A percentile compares a stretch with the other conserved stretches of the same genome.
Conservation (phyloP, 2,113 vertebrate species). For the Cyprinodon variegatus region DNA sequence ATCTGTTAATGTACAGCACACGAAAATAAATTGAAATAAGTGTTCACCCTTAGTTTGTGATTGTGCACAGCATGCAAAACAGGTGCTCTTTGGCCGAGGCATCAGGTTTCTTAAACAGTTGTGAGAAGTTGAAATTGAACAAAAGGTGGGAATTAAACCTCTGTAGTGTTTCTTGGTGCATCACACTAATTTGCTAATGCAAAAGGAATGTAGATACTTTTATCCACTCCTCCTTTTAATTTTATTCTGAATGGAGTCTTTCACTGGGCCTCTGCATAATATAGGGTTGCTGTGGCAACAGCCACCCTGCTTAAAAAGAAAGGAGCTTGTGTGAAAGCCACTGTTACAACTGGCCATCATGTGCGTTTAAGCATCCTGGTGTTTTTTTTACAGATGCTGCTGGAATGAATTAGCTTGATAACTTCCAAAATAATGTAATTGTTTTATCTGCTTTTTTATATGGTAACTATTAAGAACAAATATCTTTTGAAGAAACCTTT, state of each 20-base stretch:
- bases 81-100: constrained; percentile 37
- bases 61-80: constrained; percentile 63
- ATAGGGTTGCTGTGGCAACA: constrained; percentile 65
- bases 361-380: constrained; percentile 23
- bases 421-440: no score
- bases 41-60: constrained; percentile 23
- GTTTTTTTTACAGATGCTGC: not conserved
- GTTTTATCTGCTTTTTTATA: no score
- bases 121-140: constrained; percentile 35
- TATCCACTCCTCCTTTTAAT: constrained; percentile 45
- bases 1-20: no score
- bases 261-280: constrained; percentile 72
- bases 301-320: constrained; percentile 49
- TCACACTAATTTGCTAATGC: constrained; percentile 57
- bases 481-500: no score
- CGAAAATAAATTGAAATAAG: not conserved
- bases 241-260: constrained; percentile 70
- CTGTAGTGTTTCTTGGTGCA: constrained; percentile 36
- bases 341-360: constrained; percentile 32
- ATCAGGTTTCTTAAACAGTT: constrained; percentile 42
- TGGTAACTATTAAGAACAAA: no score
- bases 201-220: constrained; percentile 77
- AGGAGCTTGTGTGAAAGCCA: constrained; percentile 37
- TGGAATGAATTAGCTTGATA: no score
- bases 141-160: constrained; percentile 45